A percentile compares a stretch with the other conserved stretches of the same genome.
phyloP scores from a whole-genome alignment of 2,113 vertebrate species.

The Chaenogobius annularis region DNA sequence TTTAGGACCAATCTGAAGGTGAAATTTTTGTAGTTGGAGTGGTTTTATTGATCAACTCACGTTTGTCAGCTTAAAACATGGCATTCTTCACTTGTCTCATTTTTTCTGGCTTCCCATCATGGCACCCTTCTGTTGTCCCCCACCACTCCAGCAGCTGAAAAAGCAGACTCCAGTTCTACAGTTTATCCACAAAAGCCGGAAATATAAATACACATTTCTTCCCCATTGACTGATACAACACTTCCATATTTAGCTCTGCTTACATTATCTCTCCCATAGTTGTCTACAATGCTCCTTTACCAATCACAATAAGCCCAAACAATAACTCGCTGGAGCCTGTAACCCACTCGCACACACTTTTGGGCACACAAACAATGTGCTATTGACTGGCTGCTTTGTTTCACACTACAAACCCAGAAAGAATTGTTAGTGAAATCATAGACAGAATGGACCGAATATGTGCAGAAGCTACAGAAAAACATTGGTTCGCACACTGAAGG shows the following conservation, averaged over 20 bases:
- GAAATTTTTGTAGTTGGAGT: slow-evolving; percentile 45
- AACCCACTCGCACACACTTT: slow-evolving; percentile 42
- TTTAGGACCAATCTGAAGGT: slow-evolving; percentile 56
- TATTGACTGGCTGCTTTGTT: slow-evolving; percentile 68
- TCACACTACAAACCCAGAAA: slow-evolving; percentile 57
- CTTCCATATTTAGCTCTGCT: slow-evolving; percentile 64
- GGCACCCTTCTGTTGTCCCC: slow-evolving; percentile 22
- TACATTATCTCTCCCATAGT: slow-evolving; percentile 60
- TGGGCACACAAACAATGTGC: slow-evolving; percentile 55
- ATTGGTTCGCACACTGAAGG: slow-evolving; percentile 45
- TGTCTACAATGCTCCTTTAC: slow-evolving; percentile 52
- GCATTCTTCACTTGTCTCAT: slow-evolving; percentile 35
- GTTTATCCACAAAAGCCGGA: slow-evolving; percentile 62
- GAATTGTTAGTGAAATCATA: slow-evolving; percentile 67
- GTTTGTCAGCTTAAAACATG: slow-evolving; percentile 38
- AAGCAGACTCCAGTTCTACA: slow-evolving; percentile 29
- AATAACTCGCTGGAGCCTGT: slow-evolving; percentile 58
- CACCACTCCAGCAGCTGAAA: slow-evolving; percentile 26
- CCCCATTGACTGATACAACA: slow-evolving; percentile 39
- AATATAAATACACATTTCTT: slow-evolving; percentile 66
- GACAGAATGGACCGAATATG: slow-evolving; percentile 52
- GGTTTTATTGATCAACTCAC: slow-evolving; percentile 55
- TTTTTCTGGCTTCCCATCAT: slow-evolving; percentile 16
- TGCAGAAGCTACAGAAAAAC: slow-evolving; percentile 43
- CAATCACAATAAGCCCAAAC: slow-evolving; percentile 66